phyloP scores from a whole-genome alignment of 2,888 invertebrate genomes.

The Macropis europaea region DNA sequence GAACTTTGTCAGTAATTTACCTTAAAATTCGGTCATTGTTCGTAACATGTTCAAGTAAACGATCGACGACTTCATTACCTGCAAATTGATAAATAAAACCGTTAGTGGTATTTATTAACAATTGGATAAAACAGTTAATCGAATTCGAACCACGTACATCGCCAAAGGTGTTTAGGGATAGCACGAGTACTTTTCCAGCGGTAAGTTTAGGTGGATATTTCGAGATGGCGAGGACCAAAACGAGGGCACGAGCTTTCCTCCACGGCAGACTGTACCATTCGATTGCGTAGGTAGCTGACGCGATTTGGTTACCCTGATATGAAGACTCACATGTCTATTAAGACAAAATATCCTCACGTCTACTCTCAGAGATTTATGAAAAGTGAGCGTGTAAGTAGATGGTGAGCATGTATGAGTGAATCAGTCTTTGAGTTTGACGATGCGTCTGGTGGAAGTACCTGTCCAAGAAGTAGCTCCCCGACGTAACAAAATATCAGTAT shows the following conservation, averaged over 20 bases:
- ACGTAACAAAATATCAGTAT: slow-evolving; percentile 61
- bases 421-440: no score
- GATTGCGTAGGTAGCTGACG: slow-evolving; percentile 43
- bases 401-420: background rate
- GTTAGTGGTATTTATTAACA: no score
- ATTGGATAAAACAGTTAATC: no score
- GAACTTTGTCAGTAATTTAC: slow-evolving; percentile 45
- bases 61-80: slow-evolving; percentile 38
- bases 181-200: slow-evolving; percentile 66
- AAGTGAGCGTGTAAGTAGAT: no score
- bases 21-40: slow-evolving; percentile 20
- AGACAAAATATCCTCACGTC: background rate
- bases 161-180: slow-evolving; percentile 63
- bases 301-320: slow-evolving; percentile 46
- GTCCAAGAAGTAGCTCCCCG: slow-evolving; percentile 61
- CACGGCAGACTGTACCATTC: slow-evolving; percentile 55
- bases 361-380: background rate
- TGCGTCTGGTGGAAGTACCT: slow-evolving; percentile 36
- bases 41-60: slow-evolving; percentile 49
- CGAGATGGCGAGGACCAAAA: slow-evolving; percentile 59
- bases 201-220: slow-evolving; percentile 63
- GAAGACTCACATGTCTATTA: slow-evolving; percentile 9
- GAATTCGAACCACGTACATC: slow-evolving; percentile 13
- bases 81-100: background rate
- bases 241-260: slow-evolving; percentile 42